Percentiles rank a stretch among this genome's conserved stretches.
Evolutionary conservation across 2,888 invertebrate species (phyloP).

Genomic region (Cistogaster globosa): DNA sequence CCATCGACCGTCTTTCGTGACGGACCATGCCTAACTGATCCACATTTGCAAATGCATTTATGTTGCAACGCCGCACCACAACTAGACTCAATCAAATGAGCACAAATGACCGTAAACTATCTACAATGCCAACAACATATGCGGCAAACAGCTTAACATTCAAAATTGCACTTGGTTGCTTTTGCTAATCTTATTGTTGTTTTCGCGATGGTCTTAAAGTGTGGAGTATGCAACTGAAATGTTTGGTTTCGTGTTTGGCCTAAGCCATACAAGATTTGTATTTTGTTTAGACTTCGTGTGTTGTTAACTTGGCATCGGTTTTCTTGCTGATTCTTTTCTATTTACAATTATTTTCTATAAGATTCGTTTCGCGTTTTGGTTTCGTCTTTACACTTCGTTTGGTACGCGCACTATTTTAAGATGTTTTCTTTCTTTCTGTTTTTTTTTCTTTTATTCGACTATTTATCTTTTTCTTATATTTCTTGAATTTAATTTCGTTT

Average conservation of each 20-base stretch:
- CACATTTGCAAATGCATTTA: slow-evolving; percentile 66
- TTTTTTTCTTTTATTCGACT: slow-evolving; percentile 25
- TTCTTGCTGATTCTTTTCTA: slow-evolving; percentile 35
- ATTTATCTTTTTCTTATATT: slow-evolving; percentile 47
- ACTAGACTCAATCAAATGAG: slow-evolving; percentile 44
- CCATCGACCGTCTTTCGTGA: slow-evolving; percentile 79
- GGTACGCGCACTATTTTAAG: slow-evolving; percentile 44
- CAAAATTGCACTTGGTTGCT: slow-evolving; percentile 60
- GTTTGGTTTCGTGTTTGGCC: slow-evolving; percentile 68
- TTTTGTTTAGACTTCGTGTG: slow-evolving; percentile 52
- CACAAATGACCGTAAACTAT: slow-evolving; percentile 66
- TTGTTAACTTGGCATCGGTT: slow-evolving; percentile 58
- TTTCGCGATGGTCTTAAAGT: slow-evolving; percentile 48
- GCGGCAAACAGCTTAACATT: slow-evolving; percentile 50
- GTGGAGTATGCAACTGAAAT: slow-evolving; percentile 50
- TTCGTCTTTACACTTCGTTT: slow-evolving; percentile 70
- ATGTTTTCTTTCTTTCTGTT: slow-evolving; percentile 23
- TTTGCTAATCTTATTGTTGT: slow-evolving; percentile 22
- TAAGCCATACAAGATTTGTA: slow-evolving; percentile 55
- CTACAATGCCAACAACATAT: slow-evolving; percentile 48
- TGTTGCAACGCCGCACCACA: slow-evolving; percentile 61
- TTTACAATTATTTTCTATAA: slow-evolving; percentile 32
- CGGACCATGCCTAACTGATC: slow-evolving; percentile 80
- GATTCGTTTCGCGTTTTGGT: slow-evolving; percentile 63
- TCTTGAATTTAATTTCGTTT: slow-evolving; percentile 68